Evolutionary conservation across 2,797 vertebrate genomes (phyloP).

Genomic region (Lindbergichthys nudifrons): DNA sequence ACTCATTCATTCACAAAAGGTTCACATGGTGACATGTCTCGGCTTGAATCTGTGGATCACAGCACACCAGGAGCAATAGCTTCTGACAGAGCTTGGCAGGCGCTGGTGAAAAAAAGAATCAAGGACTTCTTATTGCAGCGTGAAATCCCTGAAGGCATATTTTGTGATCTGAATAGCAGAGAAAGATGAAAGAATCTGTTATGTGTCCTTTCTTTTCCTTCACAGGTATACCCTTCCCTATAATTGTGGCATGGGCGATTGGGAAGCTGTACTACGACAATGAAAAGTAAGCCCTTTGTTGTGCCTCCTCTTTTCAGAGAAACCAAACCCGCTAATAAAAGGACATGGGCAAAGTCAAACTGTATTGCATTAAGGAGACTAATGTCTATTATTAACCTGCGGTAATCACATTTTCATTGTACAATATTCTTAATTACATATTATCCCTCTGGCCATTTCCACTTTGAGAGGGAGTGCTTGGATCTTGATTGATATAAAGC

Average conservation of each 20-base stretch:
- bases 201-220: conserved; percentile 25
- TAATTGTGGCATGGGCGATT: conserved; percentile 96
- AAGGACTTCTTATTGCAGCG: conserved; percentile 37
- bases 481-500: conserved; percentile 10
- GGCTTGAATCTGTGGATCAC: conserved; percentile 49
- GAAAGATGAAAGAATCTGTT: conserved; percentile 42
- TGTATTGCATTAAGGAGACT: conserved; percentile 44
- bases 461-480: conserved; percentile 4
- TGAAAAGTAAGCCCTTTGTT: conserved; percentile 90
- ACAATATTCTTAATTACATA: conserved; percentile 46
- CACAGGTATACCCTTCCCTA: conserved; percentile 96
- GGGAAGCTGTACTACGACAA: conserved; percentile 98
- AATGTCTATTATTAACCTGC: conserved; percentile 60
- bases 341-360: conserved; percentile 47
- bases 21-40: conserved; percentile 45
- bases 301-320: conserved; percentile 5
- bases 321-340: conserved; percentile 8
- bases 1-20: conserved; percentile 46
- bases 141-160: conserved; percentile 49
- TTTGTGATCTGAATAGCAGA: conserved; percentile 42
- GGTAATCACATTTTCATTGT: conserved; percentile 58
- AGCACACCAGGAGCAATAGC: conserved; percentile 27
- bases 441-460: conserved; percentile 5
- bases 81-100: conserved; percentile 68
- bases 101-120: conserved; percentile 19